Conservation (phyloP, 2,888 invertebrate genomes). For the Apodemia duryi region DNA sequence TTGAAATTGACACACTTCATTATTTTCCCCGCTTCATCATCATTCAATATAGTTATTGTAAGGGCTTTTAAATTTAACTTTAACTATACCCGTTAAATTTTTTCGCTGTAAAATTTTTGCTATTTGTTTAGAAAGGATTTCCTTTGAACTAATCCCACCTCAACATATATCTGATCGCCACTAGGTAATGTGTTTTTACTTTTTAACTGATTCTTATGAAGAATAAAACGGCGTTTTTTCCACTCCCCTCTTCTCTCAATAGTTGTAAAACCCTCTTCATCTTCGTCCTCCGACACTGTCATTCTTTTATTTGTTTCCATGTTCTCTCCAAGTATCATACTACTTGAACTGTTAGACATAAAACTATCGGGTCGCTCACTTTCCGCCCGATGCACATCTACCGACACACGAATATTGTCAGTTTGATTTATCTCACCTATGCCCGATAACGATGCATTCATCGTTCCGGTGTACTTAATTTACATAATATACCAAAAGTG, state of each 20-base stretch:
- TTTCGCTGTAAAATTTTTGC: background rate
- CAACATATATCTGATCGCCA: background rate
- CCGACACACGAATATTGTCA: conserved; percentile 13
- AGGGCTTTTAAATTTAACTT: conserved; percentile 1
- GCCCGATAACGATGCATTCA: too few relatives aligned
- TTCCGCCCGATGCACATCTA: background rate
- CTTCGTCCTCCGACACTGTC: background rate
- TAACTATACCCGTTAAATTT: background rate
- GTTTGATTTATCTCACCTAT: too few relatives aligned
- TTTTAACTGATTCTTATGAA: background rate
- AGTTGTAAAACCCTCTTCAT: background rate
- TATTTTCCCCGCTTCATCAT: background rate
- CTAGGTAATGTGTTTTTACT: background rate
- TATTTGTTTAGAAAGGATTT: background rate
- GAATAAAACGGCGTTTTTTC: background rate
- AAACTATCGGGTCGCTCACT: background rate
- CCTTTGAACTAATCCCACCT: background rate
- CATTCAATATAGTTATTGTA: background rate
- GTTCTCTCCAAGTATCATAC: background rate
- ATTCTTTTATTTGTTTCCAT: background rate
- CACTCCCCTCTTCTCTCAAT: background rate
- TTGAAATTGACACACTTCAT: background rate
- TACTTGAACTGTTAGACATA: background rate
- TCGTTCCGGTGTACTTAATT: too few relatives aligned
- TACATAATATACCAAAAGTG: too few relatives aligned